These are phyloP conservation scores for Volucella inanis DNA, from an alignment of 2,888 invertebrate genomes.

Conservation along the genomic window DNA sequence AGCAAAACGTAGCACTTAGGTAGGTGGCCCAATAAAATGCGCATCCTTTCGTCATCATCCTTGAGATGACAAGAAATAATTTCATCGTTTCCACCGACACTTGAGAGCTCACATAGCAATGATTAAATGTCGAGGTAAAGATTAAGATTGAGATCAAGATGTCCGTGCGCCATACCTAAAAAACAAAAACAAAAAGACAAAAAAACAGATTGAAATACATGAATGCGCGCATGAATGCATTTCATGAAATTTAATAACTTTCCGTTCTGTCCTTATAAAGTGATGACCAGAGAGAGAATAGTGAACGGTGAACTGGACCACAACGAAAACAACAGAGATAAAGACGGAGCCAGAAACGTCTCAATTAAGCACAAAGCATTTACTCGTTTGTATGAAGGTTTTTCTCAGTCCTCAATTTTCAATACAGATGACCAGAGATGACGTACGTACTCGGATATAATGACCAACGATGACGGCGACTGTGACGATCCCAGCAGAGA, in stretches of 20 bases:
- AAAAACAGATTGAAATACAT: conserved; percentile 62
- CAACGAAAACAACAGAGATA: not conserved
- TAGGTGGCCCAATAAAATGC: conserved; percentile 72
- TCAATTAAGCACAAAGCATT: conserved; percentile 73
- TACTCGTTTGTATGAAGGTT: conserved; percentile 37
- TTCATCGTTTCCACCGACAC: conserved; percentile 71
- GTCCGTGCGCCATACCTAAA: conserved; percentile 6
- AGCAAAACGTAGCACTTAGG: conserved; percentile 22
- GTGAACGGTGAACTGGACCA: conserved; percentile 1
- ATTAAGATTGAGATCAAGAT: conserved; percentile 36
- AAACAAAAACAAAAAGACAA: conserved; percentile 21
- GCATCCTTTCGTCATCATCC: conserved; percentile 56
- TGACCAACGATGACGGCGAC: conserved; percentile 48
- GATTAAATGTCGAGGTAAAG: conserved; percentile 62
- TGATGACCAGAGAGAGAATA: conserved; percentile 34
- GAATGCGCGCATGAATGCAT: conserved; percentile 72
- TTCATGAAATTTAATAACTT: conserved; percentile 72
- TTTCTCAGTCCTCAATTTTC: no score
- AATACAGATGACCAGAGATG: conserved; percentile 59
- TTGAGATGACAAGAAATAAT: conserved; percentile 72
- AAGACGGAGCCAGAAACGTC: conserved; percentile 15
- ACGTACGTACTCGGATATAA: conserved; percentile 42
- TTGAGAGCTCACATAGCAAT: conserved; percentile 64
- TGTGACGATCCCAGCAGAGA: conserved; percentile 9
- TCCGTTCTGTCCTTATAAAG: conserved; percentile 49